phyloP scores from a whole-genome alignment of 2,113 vertebrate species.

The Xiphorhynchus elegans region DNA sequence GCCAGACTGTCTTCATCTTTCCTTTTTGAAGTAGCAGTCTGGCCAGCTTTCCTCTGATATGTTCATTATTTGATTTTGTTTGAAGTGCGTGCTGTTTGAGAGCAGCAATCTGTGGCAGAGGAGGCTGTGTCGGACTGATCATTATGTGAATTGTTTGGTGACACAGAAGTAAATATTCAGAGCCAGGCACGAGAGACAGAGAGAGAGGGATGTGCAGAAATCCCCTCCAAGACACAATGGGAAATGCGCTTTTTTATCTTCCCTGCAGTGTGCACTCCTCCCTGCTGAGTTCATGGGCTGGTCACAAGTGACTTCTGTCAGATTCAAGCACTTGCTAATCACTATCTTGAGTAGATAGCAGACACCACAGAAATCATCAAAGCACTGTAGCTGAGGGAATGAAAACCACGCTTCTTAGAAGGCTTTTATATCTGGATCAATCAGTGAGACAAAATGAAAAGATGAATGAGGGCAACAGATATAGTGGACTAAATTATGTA shows the following conservation, averaged over 20 bases:
- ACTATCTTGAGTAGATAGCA: constrained; percentile 58
- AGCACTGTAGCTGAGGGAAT: constrained; percentile 23
- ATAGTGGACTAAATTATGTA: constrained; percentile 19
- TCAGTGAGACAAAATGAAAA: constrained; percentile 30
- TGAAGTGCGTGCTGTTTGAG: constrained; percentile 38
- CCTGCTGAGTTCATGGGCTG: constrained; percentile 64
- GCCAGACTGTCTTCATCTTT: constrained; percentile 62
- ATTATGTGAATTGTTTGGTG: constrained; percentile 64
- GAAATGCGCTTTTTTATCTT: constrained; percentile 43
- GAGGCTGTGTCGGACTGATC: constrained; percentile 28
- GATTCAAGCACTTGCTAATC: constrained; percentile 63
- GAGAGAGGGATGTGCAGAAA: constrained; percentile 36
- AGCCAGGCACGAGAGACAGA: background rate
- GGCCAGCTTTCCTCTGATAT: constrained; percentile 21
- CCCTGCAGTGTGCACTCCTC: constrained; percentile 3
- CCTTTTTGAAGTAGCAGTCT: constrained; percentile 48
- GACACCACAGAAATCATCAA: constrained; percentile 63
- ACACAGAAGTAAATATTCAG: constrained; percentile 69
- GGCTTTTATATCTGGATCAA: constrained; percentile 55
- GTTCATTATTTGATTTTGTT: constrained; percentile 58
- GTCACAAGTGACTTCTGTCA: constrained; percentile 67
- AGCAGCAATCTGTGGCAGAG: background rate
- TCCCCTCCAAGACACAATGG: constrained; percentile 35
- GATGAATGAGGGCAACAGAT: constrained; percentile 28
- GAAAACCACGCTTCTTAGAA: constrained; percentile 11